These are phyloP conservation scores for Diadromus collaris DNA, from an alignment of 2,888 invertebrate genomes.

Conservation along the genomic window DNA sequence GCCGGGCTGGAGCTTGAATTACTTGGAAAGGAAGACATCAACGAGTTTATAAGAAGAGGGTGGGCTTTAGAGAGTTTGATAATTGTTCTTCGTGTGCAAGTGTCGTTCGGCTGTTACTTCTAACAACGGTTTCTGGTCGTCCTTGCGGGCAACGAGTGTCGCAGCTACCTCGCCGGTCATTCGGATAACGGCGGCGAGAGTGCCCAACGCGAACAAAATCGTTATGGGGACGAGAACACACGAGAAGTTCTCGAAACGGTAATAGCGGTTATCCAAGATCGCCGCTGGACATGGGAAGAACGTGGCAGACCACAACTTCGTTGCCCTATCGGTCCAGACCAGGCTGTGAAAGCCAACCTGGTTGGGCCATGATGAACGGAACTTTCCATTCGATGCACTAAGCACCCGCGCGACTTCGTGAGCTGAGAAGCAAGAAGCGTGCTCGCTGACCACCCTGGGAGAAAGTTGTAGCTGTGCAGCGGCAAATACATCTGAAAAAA, in stretches of 20 bases:
- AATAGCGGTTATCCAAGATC: conserved; percentile 48
- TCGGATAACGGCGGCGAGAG: conserved; percentile 54
- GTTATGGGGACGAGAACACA: conserved; percentile 25
- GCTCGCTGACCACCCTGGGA: conserved; percentile 33
- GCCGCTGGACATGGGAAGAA: conserved; percentile 40
- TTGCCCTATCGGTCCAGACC: conserved; percentile 26
- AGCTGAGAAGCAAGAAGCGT: conserved; percentile 51
- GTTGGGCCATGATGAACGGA: conserved; percentile 21
- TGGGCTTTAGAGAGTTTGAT: conserved; percentile 46
- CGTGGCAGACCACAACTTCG: conserved; percentile 32
- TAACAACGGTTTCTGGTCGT: conserved; percentile 39
- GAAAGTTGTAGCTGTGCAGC: conserved; percentile 23
- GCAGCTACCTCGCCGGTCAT: conserved; percentile 25
- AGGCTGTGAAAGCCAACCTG: conserved; percentile 40
- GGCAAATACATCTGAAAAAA: conserved; percentile 47
- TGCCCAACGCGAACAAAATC: conserved; percentile 57
- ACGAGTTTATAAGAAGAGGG: conserved; percentile 12
- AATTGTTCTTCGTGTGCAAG: conserved; percentile 56
- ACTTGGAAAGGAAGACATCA: conserved; percentile 41
- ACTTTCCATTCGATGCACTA: conserved; percentile 45
- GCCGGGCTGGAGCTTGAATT: conserved; percentile 30
- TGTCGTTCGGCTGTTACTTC: conserved; percentile 55
- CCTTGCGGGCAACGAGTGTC: conserved; percentile 26
- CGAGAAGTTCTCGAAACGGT: conserved; percentile 44
- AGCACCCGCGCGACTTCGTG: conserved; percentile 43